Conservation (phyloP, 2,113 vertebrate genomes). For the human (Homo sapiens) region GRCh38 chr15:65665001-65665500, state of each 20-base stretch:
- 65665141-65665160: not conserved
- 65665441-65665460: constrained; percentile 90
- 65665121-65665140: not conserved
- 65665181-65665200: constrained; percentile 89
- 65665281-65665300: not conserved
- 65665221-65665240: constrained; percentile 93
- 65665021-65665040: constrained; percentile 44
- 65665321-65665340: constrained; percentile 57
- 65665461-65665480: constrained; percentile 82
- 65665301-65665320: not conserved
- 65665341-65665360: constrained; percentile 98
- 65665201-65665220: constrained; percentile 95
- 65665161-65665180: constrained; percentile 40
- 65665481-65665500: constrained; percentile 43
- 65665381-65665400: constrained; percentile 95
- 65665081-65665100: constrained; percentile 12
- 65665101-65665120: constrained; percentile 1
- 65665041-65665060: constrained; percentile 62
- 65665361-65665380: constrained; percentile 93
- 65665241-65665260: constrained; percentile 72
- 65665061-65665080: constrained; percentile 1
- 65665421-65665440: constrained; percentile 97
- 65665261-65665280: not conserved
- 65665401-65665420: constrained; percentile 99
- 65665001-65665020: constrained; percentile 48